Base-by-base conservation (phyloP, 2,113 vertebrate genomes). In the Cynopterus brachyotis region DNA sequence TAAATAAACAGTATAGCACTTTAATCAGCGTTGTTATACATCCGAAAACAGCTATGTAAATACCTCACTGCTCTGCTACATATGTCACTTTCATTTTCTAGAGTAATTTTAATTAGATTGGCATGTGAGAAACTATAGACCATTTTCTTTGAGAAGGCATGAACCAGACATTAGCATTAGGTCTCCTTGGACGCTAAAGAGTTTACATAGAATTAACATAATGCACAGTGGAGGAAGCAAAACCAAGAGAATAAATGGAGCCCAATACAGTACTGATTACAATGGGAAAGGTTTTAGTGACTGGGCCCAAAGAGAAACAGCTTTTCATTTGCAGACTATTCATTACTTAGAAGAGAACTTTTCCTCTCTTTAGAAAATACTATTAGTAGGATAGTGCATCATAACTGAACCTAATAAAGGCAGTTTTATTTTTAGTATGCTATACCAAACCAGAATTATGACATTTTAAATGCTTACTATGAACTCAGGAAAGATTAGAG, bases 21-120 rank as follows among this genome's bases (percentile, higher is more conserved):
- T 98, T 97, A 98, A 98, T 98, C 91, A 94, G 81, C 95, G 78
- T 97, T 98, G 86, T 88, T 98, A 95, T 97, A 98, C 96, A 98
- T 96, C 93, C 98, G 97, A 91, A 98, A 97, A 95, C 89, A 89
- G 85, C 84, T 95, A 83, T 35, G 84, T 96, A 98, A 98, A 97
- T 90, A 98, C 47, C 70, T 98, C 94, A 96, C 24, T 97, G 91
- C 95, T 98, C 96, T 96, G 76, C 79, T 97, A 97, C 75, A 94
- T 96, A 90, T 97, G 97, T 83, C 96, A 97, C 91, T 97, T 98
- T 87, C 32, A 82, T 96, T 98, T 98, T 96, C 90, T 97, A 83
- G 26, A 64, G 91, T 94, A 95, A 93, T 32, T 97, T 98, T 97
- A 97, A 97, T 98, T 97, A 98, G 95, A 98, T 78, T 96, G 91